Evolutionary conservation across 2,888 invertebrate species (phyloP), one percentile per base, ranked within the genome.

Genomic region (Mythimna vitellina): DNA sequence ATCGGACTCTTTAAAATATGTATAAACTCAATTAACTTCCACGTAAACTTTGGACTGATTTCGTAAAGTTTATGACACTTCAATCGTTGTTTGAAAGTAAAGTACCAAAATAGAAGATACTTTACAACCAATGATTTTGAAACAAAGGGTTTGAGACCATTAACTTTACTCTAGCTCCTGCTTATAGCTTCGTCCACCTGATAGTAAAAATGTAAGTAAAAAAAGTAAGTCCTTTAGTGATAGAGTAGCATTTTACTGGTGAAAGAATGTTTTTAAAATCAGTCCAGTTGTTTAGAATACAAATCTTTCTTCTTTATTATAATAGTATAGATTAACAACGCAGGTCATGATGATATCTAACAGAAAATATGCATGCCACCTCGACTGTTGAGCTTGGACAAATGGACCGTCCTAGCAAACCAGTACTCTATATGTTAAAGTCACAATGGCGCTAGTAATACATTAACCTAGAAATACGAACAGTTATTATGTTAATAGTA

Each of bases 401-500:
- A 79, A 80, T 65, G n/a, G 63, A 73, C 57, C 38, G 70, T 66
- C 38, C 10, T 32, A 58, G 29, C 54, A 63, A 38, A 64, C 61
- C 54, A 51, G 46, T 61, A 53, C 20, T 70, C 68, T 68, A 67
- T 51, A 70, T 69, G 35, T 61, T 32, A 66, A 68, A 67, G 42
- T 68, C 61, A 70, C 58, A 4, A 56, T 46, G 53, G 17, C 53
- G 66, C 71, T 76, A 65, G 69, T 58, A 76, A 79, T 73, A 70
- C 73, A 79, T 66, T 74, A 72, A 64, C 70, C 54, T 64, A 71
- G 54, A 70, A 76, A 73, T 62, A 71, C 25, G 64, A 66, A 73
- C 53, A 68, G 65, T 79, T 56, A 66, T 65, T 71, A 72, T 80
- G 70, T 61, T 65, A 81, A 81, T 64, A 64, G 49, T 51, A 20